Percentiles rank a stretch among this genome's conserved stretches.
Evolutionary conservation across 2,797 vertebrate genomes (phyloP).

Genomic region (Podarcis siculus): DNA sequence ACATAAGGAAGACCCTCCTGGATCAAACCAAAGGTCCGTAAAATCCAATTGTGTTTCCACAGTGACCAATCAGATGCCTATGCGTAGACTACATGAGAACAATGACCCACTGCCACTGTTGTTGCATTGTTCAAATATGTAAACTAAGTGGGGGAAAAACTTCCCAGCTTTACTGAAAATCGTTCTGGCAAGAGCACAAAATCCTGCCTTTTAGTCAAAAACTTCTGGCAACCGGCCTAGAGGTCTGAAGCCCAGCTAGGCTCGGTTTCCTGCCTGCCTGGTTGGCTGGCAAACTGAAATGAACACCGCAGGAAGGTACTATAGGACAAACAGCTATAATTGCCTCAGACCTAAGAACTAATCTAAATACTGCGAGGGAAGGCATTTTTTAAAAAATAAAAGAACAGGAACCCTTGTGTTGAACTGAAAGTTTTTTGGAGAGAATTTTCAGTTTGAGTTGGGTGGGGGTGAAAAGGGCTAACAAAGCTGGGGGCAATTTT

Average conservation of each 20-base stretch:
- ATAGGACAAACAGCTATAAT: background rate
- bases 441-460: background rate
- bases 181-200: background rate
- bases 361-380: background rate
- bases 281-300: background rate
- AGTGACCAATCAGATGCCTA: no score
- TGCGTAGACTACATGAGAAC: no score
- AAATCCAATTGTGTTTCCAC: no score
- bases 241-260: background rate
- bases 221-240: background rate
- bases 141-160: background rate
- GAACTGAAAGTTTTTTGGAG: background rate
- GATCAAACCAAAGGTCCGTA: no score
- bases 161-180: background rate
- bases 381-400: background rate
- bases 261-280: background rate
- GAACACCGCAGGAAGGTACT: background rate
- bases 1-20: no score
- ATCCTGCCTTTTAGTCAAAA: constrained; percentile 1
- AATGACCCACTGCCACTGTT: no score
- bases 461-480: background rate
- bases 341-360: background rate
- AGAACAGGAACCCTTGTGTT: background rate
- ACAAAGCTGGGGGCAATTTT: no score
- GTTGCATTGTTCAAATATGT: background rate